Percentiles rank a stretch among this genome's conserved stretches.
Conservation (phyloP, 1,140 invertebrate genomes). For the Muscidifurax raptorellus region DNA sequence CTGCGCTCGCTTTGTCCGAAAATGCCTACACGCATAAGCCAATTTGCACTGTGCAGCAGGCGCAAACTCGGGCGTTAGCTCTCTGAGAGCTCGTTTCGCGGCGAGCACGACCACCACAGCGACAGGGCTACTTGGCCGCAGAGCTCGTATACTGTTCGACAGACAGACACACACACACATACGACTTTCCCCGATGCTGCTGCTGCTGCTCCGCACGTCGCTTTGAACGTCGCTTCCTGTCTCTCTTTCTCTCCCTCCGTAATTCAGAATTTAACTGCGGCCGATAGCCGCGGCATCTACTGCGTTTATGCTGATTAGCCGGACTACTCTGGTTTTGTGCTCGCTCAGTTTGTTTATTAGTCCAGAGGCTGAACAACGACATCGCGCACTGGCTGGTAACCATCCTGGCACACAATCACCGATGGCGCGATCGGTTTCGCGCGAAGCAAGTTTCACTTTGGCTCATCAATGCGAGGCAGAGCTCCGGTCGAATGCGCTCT, state of each 20-base stretch:
- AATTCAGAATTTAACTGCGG: constrained; percentile 61
- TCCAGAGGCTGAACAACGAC: constrained; percentile 24
- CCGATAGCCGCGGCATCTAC: constrained; percentile 38
- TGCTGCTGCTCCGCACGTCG: not conserved
- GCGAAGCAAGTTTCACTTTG: constrained; percentile 1
- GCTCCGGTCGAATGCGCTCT: not conserved
- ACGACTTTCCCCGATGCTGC: not conserved
- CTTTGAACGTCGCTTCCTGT: constrained; percentile 57
- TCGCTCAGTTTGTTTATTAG: constrained; percentile 48
- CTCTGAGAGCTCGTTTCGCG: not conserved
- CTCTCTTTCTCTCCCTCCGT: constrained; percentile 52
- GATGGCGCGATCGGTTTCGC: not conserved
- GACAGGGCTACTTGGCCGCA: not conserved
- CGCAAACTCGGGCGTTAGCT: not conserved
- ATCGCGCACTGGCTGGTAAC: not conserved
- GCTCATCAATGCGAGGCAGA: constrained; percentile 15
- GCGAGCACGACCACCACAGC: not conserved
- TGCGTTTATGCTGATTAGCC: constrained; percentile 60
- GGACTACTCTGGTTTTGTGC: constrained; percentile 16
- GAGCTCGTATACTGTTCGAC: constrained; percentile 54
- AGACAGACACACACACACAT: constrained; percentile 45
- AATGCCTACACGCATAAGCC: not conserved
- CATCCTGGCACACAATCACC: not conserved
- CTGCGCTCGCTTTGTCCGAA: not conserved
- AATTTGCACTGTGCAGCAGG: constrained; percentile 26